Base-by-base conservation (phyloP, 1,140 invertebrate genomes). In the Lordiphosa mommai region DNA sequence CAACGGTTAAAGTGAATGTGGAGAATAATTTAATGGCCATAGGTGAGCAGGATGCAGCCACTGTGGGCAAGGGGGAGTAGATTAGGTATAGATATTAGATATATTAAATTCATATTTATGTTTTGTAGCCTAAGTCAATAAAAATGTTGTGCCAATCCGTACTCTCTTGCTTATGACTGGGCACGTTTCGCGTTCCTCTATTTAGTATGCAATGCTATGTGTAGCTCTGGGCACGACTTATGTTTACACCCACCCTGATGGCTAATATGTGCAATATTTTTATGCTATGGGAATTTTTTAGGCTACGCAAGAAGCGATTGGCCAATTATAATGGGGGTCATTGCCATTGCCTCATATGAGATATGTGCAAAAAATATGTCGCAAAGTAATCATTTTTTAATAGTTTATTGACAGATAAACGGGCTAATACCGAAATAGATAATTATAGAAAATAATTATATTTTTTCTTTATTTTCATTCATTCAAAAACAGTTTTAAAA, bases 241-340 rank as follows among this genome's bases (percentile, higher is more conserved):
- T 82, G 76, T 67, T 60, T 58, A 48, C 37, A 41, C 40, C 46
- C 64, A 40, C 40, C 12, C 47, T 30, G 38, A 50, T 8, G 17
- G 44, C 37, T 58, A 55, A 82, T 82, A 64, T 82, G 67, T 63
- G 76, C 71, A 82, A 82, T 76, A 84, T 76, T 76, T 84, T 50
- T 67, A 66, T 63, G 61, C 33, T 69, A 16, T 16, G 10, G 65
- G 61, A 74, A 38, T 82, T 74, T 43, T 40, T 57, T 17, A 32
- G 40, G 29, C 40, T 55, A 36, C 47, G 32, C 17, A 66, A 44
- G 40, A 20, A 57, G n/a, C 44, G 5, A 43, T 44, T 8, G 12
- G 8, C 10, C 12, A 17, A 30, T 30, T 3, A 50, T 13, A 49
- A 55, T 65, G 29, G 30, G 41, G 64, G 63, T 68, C 63, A 68